Evolutionary conservation across 2,113 vertebrate species (phyloP).

Genomic region (Plecturocebus donacophilus): DNA sequence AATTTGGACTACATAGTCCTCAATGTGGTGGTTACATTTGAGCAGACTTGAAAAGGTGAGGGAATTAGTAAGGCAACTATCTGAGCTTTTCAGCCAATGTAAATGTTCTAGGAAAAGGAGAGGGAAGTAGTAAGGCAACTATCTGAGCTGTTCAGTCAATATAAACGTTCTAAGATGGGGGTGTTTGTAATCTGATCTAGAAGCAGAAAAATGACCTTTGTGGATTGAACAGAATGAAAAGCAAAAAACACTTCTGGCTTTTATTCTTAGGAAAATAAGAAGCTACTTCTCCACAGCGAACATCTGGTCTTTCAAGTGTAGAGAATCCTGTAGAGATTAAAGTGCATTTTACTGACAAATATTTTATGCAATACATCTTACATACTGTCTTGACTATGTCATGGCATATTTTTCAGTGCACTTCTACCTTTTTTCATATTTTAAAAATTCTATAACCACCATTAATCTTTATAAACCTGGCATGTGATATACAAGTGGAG

Average conservation of each 20-base stretch:
- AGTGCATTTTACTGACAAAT: conserved; percentile 68
- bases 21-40: background rate
- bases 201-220: background rate
- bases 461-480: conserved; percentile 44
- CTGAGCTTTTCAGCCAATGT: background rate
- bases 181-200: background rate
- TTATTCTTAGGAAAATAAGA: background rate
- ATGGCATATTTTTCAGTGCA: background rate
- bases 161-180: background rate
- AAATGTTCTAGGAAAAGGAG: background rate
- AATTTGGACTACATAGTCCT: background rate
- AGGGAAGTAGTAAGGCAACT: background rate
- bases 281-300: conserved; percentile 28
- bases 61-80: background rate
- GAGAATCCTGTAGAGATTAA: conserved; percentile 61
- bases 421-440: background rate
- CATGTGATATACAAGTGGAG: background rate
- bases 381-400: conserved; percentile 47
- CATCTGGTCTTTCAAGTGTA: conserved; percentile 76
- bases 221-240: background rate
- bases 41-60: background rate
- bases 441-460: background rate
- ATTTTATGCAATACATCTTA: conserved; percentile 42
- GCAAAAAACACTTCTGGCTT: background rate
- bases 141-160: background rate